A percentile compares a stretch with the other conserved stretches of the same genome.
phyloP scores from a whole-genome alignment of 1,140 invertebrate species.

The Heliconius melpomene region DNA sequence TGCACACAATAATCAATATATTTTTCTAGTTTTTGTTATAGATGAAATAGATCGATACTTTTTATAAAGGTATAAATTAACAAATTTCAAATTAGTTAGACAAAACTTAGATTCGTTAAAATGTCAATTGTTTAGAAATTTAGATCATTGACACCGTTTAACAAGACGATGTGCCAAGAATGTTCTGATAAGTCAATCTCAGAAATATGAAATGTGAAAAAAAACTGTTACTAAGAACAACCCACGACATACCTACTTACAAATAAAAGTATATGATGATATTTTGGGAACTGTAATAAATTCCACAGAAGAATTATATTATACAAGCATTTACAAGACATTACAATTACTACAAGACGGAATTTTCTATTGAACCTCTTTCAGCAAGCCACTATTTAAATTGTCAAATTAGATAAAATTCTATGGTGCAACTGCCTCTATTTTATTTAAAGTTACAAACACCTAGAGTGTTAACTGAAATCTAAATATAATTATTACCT shows the following conservation, averaged over 20 bases:
- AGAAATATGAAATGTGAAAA: slow-evolving; percentile 21
- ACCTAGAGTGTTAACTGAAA: too few species aligned
- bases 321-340: slow-evolving; percentile 40
- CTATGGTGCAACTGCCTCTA: too few species aligned
- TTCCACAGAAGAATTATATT: slow-evolving; percentile 30
- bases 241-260: slow-evolving; percentile 15
- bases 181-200: slow-evolving; percentile 17
- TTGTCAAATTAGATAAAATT: not conserved
- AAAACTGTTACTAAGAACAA: slow-evolving; percentile 30
- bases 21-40: too few species aligned
- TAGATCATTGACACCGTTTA: slow-evolving; percentile 35
- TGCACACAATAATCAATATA: too few species aligned
- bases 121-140: slow-evolving; percentile 19
- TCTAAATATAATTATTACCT: too few species aligned
- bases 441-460: too few species aligned
- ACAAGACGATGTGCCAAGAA: slow-evolving; percentile 18
- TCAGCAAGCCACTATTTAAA: slow-evolving; percentile 17
- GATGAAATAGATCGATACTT: not conserved
- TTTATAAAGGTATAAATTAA: not conserved
- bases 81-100: not conserved
- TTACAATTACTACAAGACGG: slow-evolving; percentile 35
- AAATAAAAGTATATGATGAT: slow-evolving; percentile 19
- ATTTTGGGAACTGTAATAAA: slow-evolving; percentile 38
- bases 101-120: not conserved
- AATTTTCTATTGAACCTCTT: not conserved